Evolutionary conservation across 2,113 vertebrate genomes (phyloP).

Genomic region (Pyrgilauda ruficollis): DNA sequence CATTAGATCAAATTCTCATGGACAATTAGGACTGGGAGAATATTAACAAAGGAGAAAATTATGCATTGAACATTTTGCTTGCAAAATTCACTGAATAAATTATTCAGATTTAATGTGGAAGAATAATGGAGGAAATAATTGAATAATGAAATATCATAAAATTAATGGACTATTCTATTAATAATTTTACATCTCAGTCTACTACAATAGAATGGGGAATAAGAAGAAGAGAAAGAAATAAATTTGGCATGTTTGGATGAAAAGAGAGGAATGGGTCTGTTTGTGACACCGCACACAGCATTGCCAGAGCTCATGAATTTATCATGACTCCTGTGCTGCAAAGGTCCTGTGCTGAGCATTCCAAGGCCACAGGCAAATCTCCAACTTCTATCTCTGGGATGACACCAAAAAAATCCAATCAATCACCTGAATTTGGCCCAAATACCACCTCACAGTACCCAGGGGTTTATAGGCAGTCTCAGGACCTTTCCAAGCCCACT

Average conservation of each 20-base stretch:
- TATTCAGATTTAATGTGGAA: slow-evolving; percentile 64
- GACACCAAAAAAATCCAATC: background rate
- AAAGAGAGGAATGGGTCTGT: background rate
- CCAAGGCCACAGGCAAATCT: background rate
- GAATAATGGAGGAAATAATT: slow-evolving; percentile 67
- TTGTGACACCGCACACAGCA: background rate
- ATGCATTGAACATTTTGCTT: slow-evolving; percentile 61
- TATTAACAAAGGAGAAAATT: slow-evolving; percentile 64
- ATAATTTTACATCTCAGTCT: slow-evolving; percentile 32
- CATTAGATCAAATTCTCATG: slow-evolving; percentile 47
- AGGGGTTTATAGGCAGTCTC: background rate
- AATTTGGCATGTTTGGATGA: background rate
- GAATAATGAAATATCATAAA: slow-evolving; percentile 63
- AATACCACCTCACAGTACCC: accelerated
- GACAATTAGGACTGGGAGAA: slow-evolving; percentile 51
- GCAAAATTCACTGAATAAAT: slow-evolving; percentile 70
- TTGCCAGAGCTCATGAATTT: background rate
- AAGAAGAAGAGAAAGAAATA: background rate
- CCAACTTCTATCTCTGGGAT: background rate
- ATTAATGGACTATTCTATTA: slow-evolving; percentile 54
- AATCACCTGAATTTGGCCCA: background rate
- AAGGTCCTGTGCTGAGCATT: background rate
- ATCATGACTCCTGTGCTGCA: background rate
- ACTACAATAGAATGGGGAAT: background rate
- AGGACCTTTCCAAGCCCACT: background rate